Base-by-base conservation (phyloP, 1,140 invertebrate genomes). In the Hirudo medicinalis region DNA sequence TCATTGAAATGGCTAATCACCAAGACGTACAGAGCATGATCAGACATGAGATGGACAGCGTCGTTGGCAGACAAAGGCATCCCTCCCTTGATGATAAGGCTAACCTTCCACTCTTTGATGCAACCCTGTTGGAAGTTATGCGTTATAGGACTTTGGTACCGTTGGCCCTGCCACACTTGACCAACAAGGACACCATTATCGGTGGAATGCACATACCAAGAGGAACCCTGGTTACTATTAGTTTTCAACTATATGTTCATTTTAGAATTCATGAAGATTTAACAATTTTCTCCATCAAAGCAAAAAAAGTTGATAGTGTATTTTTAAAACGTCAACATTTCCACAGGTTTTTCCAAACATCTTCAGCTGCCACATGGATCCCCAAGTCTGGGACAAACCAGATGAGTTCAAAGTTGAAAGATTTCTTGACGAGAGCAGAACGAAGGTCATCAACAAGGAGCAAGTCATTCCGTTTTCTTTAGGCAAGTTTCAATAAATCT, bases 341-440 rank as follows among this genome's bases (percentile, higher is more conserved):
- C 19, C 19, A 15, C 32, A 70, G 69, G 69, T 91, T 0, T 79
- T 93, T 9, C 87, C 90, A 0, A 78, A 92, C 9, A 87, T 80
- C 27, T 78, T 76, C 67, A 76, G 76, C 17, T 74, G 75, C 53
- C 69, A 73, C 25, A 75, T 75, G 27, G 82, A 83, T 75, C 74
- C 77, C 1, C 67, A 69, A 17, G 6, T 75, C 1, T 90, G 88
- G 88, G 81, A 83, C 2, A 84, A 89, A 78, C 88, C 89, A 0
- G 81, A 88, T 54, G 80, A 82, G 32, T 90, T 90, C 74, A 81
- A 85, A 1, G 88, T 88, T 0, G 88, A 89, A 75, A 80, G 89
- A 71, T 84, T 83, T 74, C 72, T 83, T 53, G 72, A 76, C 17
- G 74, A 76, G 54, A 68, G 73, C 36, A 22, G 25, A 54, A 70